phyloP scores from a whole-genome alignment of 1,140 invertebrate genomes.

The Aphaenogaster rudis region DNA sequence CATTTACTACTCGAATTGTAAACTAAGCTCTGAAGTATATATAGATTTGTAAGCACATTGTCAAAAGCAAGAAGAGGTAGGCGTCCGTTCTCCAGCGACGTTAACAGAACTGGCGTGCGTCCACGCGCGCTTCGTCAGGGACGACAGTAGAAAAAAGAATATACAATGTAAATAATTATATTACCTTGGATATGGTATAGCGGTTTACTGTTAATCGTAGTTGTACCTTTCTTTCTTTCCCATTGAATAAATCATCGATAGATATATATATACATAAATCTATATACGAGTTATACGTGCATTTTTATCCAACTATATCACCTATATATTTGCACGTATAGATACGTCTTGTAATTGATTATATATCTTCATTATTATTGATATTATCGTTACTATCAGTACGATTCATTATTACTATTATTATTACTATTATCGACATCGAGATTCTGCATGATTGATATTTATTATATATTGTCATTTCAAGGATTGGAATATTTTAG shows the following conservation, averaged over 20 bases:
- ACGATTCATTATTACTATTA: neutral
- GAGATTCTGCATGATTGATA: conserved; percentile 6
- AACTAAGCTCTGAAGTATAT: conserved; percentile 76
- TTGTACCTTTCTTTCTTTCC: conserved; percentile 84
- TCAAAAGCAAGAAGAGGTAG: conserved; percentile 42
- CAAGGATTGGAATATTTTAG: conserved; percentile 13
- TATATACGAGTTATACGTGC: conserved; percentile 8
- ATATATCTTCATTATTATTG: conserved; percentile 15
- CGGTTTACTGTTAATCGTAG: conserved; percentile 85
- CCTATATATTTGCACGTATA: conserved; percentile 18
- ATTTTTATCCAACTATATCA: neutral
- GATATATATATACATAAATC: conserved; percentile 63
- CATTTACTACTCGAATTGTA: conserved; percentile 79
- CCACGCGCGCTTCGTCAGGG: conserved; percentile 9
- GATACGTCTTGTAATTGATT: neutral
- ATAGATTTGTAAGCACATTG: conserved; percentile 77
- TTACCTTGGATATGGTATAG: conserved; percentile 82
- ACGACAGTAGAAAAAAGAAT: conserved; percentile 67
- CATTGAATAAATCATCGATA: conserved; percentile 84
- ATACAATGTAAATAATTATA: conserved; percentile 82
- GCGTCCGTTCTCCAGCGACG: conserved; percentile 46
- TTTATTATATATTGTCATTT: neutral
- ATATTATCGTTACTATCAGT: conserved; percentile 9
- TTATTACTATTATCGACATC: neutral
- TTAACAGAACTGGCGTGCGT: conserved; percentile 35